phyloP scores from a whole-genome alignment of 64 coral and sea anemone genomes.

The Cladopsammia gracilis region DNA sequence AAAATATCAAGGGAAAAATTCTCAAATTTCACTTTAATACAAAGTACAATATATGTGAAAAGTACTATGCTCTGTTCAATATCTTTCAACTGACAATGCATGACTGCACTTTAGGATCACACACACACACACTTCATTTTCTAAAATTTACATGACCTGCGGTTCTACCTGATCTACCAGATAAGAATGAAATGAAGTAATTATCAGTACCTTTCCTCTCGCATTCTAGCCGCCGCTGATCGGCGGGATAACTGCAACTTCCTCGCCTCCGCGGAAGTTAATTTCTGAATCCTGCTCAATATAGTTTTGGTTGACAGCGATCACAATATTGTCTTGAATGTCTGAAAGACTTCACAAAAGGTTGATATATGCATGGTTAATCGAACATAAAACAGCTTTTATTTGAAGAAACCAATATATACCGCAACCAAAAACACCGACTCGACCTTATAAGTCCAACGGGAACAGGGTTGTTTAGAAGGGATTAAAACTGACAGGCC shows the following conservation, averaged over 20 bases:
- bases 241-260: constrained; percentile 82
- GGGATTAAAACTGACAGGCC: not conserved
- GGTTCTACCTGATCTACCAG: too few relatives aligned
- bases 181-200: not conserved
- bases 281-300: constrained; percentile 42
- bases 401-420: not conserved
- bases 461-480: not conserved
- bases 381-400: not conserved
- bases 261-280: constrained; percentile 52
- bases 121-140: too few relatives aligned
- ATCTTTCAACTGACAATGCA: too few relatives aligned
- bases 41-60: too few relatives aligned
- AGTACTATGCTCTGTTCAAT: too few relatives aligned
- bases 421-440: not conserved
- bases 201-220: constrained; percentile 31
- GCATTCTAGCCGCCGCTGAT: constrained; percentile 76
- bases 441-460: not conserved
- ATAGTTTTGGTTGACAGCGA: constrained; percentile 81
- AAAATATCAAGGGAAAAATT: too few relatives aligned
- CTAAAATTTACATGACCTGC: too few relatives aligned
- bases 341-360: constrained; percentile 55
- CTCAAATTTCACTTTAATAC: too few relatives aligned
- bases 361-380: not conserved
- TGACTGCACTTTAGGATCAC: too few relatives aligned
- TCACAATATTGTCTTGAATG: constrained; percentile 62